Evolutionary conservation across 2,888 invertebrate species (phyloP).

Genomic region (Acrobasis consociella): DNA sequence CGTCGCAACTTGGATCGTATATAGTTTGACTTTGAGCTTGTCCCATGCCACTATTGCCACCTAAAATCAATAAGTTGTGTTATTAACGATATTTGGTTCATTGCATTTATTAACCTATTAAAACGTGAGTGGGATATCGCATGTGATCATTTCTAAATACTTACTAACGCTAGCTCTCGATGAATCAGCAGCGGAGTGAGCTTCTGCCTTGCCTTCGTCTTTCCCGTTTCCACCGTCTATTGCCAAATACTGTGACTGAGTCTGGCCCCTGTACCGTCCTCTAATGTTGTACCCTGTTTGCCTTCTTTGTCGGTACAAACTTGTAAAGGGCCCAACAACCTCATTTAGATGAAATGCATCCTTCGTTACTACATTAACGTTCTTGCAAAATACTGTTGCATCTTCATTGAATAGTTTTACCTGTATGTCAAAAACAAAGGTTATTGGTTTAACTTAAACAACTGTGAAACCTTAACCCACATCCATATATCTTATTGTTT

Average conservation of each 20-base stretch:
- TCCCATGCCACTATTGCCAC: constrained; percentile 92
- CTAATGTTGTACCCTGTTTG: constrained; percentile 48
- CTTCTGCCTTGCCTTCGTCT: constrained; percentile 90
- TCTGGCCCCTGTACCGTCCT: constrained; percentile 87
- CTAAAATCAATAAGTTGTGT: constrained; percentile 67
- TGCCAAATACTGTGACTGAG: constrained; percentile 92
- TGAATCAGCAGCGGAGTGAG: constrained; percentile 88
- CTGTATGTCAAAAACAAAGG: constrained; percentile 40
- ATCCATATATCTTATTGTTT: constrained; percentile 36
- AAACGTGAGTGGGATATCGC: neutral
- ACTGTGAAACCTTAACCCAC: constrained; percentile 46
- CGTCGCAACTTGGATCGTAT: constrained; percentile 86
- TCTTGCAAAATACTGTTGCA: constrained; percentile 43
- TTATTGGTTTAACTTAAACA: constrained; percentile 24
- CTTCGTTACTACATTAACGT: constrained; percentile 31
- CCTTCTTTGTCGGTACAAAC: constrained; percentile 48
- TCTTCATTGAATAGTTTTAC: constrained; percentile 38
- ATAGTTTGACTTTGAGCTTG: constrained; percentile 94
- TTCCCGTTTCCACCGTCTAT: constrained; percentile 79
- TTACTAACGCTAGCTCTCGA: constrained; percentile 88
- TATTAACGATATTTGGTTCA: neutral
- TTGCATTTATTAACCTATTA: too few species aligned
- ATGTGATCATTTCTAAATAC: constrained; percentile 57
- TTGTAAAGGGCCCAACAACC: constrained; percentile 25
- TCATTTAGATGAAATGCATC: constrained; percentile 22